phyloP scores from a whole-genome alignment of 2,113 vertebrate species.

The Beaufortia kweichowensis region DNA sequence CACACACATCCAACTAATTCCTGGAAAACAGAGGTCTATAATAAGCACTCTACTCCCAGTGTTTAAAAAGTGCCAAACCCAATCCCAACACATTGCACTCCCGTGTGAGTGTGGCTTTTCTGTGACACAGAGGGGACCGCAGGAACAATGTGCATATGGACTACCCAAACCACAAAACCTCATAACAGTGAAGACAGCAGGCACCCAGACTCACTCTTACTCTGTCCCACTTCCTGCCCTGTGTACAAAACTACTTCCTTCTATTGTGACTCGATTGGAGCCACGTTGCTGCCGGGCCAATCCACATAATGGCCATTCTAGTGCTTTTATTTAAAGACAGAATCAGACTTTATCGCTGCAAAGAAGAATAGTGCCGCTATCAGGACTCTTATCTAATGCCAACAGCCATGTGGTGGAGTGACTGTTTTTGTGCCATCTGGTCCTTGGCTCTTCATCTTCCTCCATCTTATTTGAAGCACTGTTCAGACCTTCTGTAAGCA shows the following conservation, averaged over 20 bases:
- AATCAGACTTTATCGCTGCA: conserved; percentile 51
- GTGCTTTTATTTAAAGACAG: conserved; percentile 58
- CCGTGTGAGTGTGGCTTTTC: conserved; percentile 5
- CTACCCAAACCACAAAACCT: conserved; percentile 3
- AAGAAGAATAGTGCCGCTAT: conserved; percentile 54
- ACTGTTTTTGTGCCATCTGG: conserved; percentile 55
- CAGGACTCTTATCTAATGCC: conserved; percentile 46
- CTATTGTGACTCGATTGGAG: conserved; percentile 66
- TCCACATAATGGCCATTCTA: conserved; percentile 62
- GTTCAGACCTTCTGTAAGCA: conserved; percentile 16
- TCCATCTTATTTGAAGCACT: conserved; percentile 40
- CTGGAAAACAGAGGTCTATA: conserved; percentile 6
- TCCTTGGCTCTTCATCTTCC: conserved; percentile 45
- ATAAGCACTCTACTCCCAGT: conserved; percentile 17
- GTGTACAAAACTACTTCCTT: conserved; percentile 68
- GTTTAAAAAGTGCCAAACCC: conserved; percentile 48
- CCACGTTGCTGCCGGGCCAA: conserved; percentile 41
- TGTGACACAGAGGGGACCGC: conserved; percentile 34
- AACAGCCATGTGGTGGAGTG: conserved; percentile 51
- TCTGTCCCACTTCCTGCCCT: conserved; percentile 49
- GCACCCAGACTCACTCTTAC: conserved; percentile 44
- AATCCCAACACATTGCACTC: conserved; percentile 24
- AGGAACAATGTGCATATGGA: conserved; percentile 31
- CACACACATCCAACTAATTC: not conserved
- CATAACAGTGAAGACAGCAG: conserved; percentile 37